These are phyloP conservation scores for Ovis canadensis DNA, from an alignment of 2,113 vertebrate genomes.

Conservation along the genomic window DNA sequence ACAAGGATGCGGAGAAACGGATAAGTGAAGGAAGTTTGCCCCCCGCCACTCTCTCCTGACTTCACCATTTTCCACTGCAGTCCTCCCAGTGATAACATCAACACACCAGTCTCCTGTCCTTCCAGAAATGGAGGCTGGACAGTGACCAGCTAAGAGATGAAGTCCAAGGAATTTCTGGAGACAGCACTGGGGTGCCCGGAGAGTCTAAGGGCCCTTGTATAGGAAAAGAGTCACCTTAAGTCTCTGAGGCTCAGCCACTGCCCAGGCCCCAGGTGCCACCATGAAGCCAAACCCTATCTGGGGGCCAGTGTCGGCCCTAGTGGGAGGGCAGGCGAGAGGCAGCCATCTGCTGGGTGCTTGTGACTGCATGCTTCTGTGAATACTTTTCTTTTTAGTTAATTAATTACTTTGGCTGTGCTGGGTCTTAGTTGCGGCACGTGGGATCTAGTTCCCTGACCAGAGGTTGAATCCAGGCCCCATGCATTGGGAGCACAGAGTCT, in stretches of 20 bases:
- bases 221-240: not conserved
- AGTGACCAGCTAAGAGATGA: not conserved
- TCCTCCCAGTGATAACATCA: not conserved
- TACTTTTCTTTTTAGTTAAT: not conserved
- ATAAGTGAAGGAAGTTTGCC: not conserved
- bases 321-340: not conserved
- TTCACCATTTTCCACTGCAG: not conserved
- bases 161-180: not conserved
- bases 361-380: fast-evolving
- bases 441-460: not conserved
- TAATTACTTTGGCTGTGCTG: not conserved
- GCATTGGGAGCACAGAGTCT: not conserved
- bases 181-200: not conserved
- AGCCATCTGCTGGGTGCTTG: fast-evolving
- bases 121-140: not conserved
- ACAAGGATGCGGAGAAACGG: fast-evolving
- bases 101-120: not conserved
- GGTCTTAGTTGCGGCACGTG: not conserved
- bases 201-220: not conserved
- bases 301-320: not conserved
- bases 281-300: not conserved
- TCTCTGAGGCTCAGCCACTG: not conserved
- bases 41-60: not conserved
- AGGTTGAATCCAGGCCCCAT: not conserved
- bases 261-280: not conserved